phyloP scores from a whole-genome alignment of 2,797 vertebrate species.

The Sebastes trivittatus region DNA sequence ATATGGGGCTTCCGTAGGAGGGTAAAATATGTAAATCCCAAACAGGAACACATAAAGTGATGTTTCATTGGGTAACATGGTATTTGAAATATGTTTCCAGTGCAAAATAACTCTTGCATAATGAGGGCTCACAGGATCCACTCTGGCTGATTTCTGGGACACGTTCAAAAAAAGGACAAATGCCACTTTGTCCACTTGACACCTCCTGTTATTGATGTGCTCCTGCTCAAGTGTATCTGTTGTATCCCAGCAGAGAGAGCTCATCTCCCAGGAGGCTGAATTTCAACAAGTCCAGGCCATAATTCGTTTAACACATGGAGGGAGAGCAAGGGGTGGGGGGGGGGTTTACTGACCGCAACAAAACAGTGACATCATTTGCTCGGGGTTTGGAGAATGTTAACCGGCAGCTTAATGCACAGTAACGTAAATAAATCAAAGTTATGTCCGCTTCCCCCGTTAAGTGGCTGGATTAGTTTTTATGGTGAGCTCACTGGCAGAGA shows the following conservation, averaged over 20 bases:
- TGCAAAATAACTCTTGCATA: conserved; percentile 14
- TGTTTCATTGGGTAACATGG: not conserved
- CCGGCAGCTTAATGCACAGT: conserved; percentile 74
- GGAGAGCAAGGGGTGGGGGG: conserved; percentile 17
- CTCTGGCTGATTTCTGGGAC: conserved; percentile 7
- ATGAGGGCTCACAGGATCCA: not conserved
- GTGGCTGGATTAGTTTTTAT: conserved; percentile 74
- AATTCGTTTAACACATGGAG: conserved; percentile 82
- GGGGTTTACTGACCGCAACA: conserved; percentile 68
- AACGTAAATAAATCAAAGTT: conserved; percentile 78
- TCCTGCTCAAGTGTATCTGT: conserved; percentile 44
- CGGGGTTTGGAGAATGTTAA: conserved; percentile 73
- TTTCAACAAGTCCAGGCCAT: conserved; percentile 77
- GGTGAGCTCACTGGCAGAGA: conserved; percentile 53
- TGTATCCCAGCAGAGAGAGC: conserved; percentile 54
- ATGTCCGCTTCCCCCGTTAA: conserved; percentile 65
- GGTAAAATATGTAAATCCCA: conserved; percentile 2
- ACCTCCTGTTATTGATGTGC: conserved; percentile 65
- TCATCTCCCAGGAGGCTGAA: conserved; percentile 61
- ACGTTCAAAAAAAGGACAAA: conserved; percentile 17
- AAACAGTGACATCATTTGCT: conserved; percentile 78
- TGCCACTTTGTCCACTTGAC: conserved; percentile 54
- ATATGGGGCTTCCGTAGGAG: conserved; percentile 1
- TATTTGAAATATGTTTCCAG: not conserved
- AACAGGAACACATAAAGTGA: not conserved